Base-by-base conservation (phyloP, 2,797 vertebrate species). In the Catamblyrhynchus diadema region DNA sequence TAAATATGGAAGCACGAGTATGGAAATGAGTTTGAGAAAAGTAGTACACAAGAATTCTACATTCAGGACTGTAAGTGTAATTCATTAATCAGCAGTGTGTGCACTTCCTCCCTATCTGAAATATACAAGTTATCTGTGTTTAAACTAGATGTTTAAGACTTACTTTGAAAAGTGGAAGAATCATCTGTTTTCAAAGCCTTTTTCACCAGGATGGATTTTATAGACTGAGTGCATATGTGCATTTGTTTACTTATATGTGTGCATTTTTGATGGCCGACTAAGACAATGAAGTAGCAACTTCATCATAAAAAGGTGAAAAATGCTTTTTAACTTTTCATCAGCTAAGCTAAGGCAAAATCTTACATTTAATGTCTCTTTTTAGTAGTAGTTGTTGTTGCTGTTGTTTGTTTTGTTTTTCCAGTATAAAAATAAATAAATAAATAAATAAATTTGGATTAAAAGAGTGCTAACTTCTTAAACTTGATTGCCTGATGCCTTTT, bases 291-390 rank as follows among this genome's bases (percentile, higher is more conserved):
- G 12, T 13, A 71, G 1, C 1, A 56, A 30, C 47, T 78, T 85
- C 35, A 87, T 8, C 7, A 53, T 9, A 54, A 50, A 20, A 7
- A 65, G 7, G 8, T 64, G 19, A 53, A 93, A 86, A 79, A 48
- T 35, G 2, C 5, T 39, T 64, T 82, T 56, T 8, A 64, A 8
- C 8, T 60, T 74, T 42, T 53, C 10, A 39, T 82, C 48, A 24
- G 2, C 33, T 80, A 41, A 86, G 6, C 10, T 65, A n/a, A 85
- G 14, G 4, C 4, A 72, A 41, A 48, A 35, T 35, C 15, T 74
- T 74, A 6, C 1, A 41, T 28, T 54, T 3, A 20, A 4, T 33
- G 1, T 33, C 7, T 47, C 7, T 4, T 10, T 30, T 9, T n/a
- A 28, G n/a, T 28, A 37, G 17, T 19, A 27, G 17, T 20, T 9